phyloP scores from a whole-genome alignment of 2,888 invertebrate genomes.

The Corythucha ciliata region DNA sequence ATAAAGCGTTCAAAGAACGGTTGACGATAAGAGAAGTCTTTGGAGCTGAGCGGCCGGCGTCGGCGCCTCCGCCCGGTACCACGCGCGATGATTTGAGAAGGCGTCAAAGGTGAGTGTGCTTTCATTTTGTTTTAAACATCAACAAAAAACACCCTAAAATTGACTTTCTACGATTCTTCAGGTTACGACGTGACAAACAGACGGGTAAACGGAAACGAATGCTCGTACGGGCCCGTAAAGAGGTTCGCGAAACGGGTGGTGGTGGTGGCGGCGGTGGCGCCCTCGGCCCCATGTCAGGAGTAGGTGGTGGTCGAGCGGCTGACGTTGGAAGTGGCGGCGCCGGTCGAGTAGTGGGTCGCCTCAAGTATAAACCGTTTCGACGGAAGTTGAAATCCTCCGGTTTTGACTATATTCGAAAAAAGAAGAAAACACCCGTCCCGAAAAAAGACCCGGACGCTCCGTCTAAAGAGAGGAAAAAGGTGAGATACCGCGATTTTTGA shows the following conservation, averaged over 20 bases:
- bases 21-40: conserved; percentile 67
- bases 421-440: conserved; percentile 62
- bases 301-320: conserved; percentile 13
- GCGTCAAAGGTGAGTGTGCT: conserved; percentile 18
- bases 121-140: not conserved
- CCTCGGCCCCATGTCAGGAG: not conserved
- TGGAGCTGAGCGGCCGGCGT: conserved; percentile 69
- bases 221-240: conserved; percentile 16
- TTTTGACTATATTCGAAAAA: conserved; percentile 82
- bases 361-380: conserved; percentile 40
- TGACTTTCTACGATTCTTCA: too few relatives aligned
- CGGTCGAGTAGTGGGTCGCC: not conserved
- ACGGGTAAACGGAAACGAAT: conserved; percentile 16
- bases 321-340: conserved; percentile 8
- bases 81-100: conserved; percentile 21
- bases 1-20: conserved; percentile 58
- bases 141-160: too few relatives aligned
- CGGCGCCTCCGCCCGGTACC: conserved; percentile 56
- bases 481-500: conserved; percentile 5
- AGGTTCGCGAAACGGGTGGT: conserved; percentile 3
- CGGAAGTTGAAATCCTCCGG: conserved; percentile 67
- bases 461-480: conserved; percentile 43
- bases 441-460: conserved; percentile 45
- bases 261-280: not conserved
- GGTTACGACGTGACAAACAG: conserved; percentile 22